These are phyloP conservation scores for Platycheirus rosarum DNA, from an alignment of 2,888 invertebrate genomes.

Conservation along the genomic window DNA sequence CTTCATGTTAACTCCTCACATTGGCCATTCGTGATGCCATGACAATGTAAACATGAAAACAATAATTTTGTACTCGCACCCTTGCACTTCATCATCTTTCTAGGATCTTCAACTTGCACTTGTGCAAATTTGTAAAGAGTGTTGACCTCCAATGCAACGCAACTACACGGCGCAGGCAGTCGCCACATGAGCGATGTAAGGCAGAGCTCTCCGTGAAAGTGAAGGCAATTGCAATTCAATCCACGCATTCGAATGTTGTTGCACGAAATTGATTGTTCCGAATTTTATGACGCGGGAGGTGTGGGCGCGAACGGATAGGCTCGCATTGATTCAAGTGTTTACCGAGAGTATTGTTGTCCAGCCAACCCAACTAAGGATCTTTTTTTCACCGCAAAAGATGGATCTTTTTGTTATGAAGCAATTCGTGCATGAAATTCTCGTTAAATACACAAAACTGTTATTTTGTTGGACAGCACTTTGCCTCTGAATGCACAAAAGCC, in stretches of 20 bases:
- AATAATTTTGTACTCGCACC: conserved; percentile 33
- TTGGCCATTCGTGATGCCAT: conserved; percentile 37
- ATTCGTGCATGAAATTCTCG: conserved; percentile 57
- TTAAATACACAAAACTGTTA: conserved; percentile 66
- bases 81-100: conserved; percentile 45
- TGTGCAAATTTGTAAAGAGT: conserved; percentile 67
- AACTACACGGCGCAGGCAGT: not conserved
- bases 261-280: conserved; percentile 72
- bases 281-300: conserved; percentile 64
- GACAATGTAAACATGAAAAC: conserved; percentile 63
- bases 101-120: conserved; percentile 73
- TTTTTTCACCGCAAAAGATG: conserved; percentile 23
- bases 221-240: conserved; percentile 69
- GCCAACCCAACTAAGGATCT: conserved; percentile 32
- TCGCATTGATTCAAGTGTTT: conserved; percentile 53
- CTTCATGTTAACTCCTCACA: conserved; percentile 30
- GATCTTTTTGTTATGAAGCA: conserved; percentile 38
- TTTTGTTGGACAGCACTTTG: conserved; percentile 7
- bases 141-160: conserved; percentile 61
- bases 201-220: conserved; percentile 68
- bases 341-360: conserved; percentile 48
- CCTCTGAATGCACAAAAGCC: conserved; percentile 22
- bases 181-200: conserved; percentile 18
- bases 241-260: conserved; percentile 66
- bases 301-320: conserved; percentile 53